Evolutionary conservation across 2,797 vertebrate species (phyloP), one percentile per base, ranked within the genome.

Genomic region (Saxicola maurus): DNA sequence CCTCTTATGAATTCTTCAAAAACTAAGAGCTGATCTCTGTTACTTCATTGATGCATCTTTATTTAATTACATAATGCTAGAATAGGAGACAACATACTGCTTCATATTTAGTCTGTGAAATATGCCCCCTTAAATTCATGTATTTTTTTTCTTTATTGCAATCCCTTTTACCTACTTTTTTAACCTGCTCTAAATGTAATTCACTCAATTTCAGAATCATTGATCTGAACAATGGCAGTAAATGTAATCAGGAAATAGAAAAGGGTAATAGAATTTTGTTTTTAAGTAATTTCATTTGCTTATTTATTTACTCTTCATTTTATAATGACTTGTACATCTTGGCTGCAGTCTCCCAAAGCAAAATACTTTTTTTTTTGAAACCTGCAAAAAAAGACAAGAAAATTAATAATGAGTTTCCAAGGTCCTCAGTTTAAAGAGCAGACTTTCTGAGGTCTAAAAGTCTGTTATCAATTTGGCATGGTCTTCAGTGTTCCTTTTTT

Each of bases 181-280:
- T 68, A 64, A 77, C 10, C 31, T 65, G 12, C 46, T 78, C 27
- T 72, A 81, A 71, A 87, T 65, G 9, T 78, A 89, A 55, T 78
- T 87, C 42, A 31, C 25, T 86, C 69, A 31, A 10, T 86, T 86
- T 86, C 48, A 62, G 30, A 60, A 53, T 73, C 56, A 77, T 66
- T 6, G 3, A 42, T 83, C 67, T 86, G 48, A 69, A 60, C 59
- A 69, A 31, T 28, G 40, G 30, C 40, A 79, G 42, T 43, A 81
- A 91, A 83, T 71, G 17, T 81, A 67, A 92, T 91, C 80, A 91
- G 82, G 77, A 86, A 92, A 75, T 37, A 43, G 43, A 68, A 38
- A 46, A 78, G 20, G n/a, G 40, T 38, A 74, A 35, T 21, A 60
- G 25, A 85, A 38, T 37, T 90, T 82, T 45, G 7, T 0, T 52